Conservation (phyloP, 2,113 vertebrate genomes). For the Engraulis encrasicolus region DNA sequence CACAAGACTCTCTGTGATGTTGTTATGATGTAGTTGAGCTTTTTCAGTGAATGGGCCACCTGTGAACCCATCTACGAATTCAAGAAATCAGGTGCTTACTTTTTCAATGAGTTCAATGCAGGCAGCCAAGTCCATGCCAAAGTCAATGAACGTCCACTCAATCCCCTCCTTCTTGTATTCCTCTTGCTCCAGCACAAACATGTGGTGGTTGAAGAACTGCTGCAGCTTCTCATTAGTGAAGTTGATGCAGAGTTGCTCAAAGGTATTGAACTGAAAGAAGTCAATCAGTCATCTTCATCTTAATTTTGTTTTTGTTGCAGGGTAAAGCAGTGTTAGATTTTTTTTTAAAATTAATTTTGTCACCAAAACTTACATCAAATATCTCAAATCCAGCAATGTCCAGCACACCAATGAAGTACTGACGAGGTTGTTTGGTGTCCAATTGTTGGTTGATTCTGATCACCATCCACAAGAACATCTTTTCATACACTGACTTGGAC, state of each 20-base stretch:
- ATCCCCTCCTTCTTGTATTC: slow-evolving; percentile 89
- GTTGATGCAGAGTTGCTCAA: slow-evolving; percentile 89
- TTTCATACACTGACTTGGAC: slow-evolving; percentile 87
- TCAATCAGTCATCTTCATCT: too few species aligned
- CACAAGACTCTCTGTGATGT: too few species aligned
- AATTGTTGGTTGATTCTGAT: slow-evolving; percentile 78
- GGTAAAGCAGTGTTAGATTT: background rate
- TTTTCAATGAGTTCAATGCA: slow-evolving; percentile 66
- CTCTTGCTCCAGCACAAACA: slow-evolving; percentile 86
- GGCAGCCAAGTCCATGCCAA: slow-evolving; percentile 83
- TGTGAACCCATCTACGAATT: too few species aligned
- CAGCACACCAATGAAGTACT: slow-evolving; percentile 90
- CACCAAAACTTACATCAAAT: slow-evolving; percentile 75
- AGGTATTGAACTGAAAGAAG: slow-evolving; percentile 80
- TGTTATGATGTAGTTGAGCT: too few species aligned
- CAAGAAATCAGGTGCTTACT: slow-evolving; percentile 9
- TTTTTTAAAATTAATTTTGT: background rate
- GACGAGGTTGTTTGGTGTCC: slow-evolving; percentile 83
- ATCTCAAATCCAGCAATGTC: slow-evolving; percentile 86
- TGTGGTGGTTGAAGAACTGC: slow-evolving; percentile 89
- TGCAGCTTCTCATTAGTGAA: slow-evolving; percentile 91
- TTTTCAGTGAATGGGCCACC: too few species aligned
- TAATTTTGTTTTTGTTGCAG: too few species aligned
- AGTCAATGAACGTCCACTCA: slow-evolving; percentile 87
- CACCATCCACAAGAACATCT: slow-evolving; percentile 89